Evolutionary conservation across 1,140 invertebrate genomes (phyloP), one percentile per base, ranked within the genome.

Genomic region (Psix sp.): DNA sequence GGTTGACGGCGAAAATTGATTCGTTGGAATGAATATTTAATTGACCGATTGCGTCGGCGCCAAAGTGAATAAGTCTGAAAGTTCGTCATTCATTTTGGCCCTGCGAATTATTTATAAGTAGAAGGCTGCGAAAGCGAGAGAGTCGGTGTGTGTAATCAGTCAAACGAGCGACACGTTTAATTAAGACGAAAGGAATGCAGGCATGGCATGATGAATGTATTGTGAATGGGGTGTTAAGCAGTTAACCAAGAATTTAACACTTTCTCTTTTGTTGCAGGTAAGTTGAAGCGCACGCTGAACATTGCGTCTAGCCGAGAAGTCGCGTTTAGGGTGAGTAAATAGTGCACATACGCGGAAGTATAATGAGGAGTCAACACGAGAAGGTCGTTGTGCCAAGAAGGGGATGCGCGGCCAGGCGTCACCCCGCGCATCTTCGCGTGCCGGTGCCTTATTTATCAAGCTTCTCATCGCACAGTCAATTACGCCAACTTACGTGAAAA

Each of bases 281-380:
- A 85, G 82, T 74, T 36, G 2, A 66, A 76, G 15, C 21, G 16
- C 17, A 20, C 9, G 20, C 46, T 45, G 46, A 68, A 51, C 36
- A 20, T 65, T 63, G 26, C 7, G 40, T 51, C 42, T 59, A 26
- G 71, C 35, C 17, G 43, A 15, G 14, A 65, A 70, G 65, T 79
- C 75, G 71, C 70, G 79, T 81, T 82, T 75, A 74, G 77, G 71
- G 83, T 82, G 80, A 83, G 83, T 83, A 85, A 86, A 85, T 81
- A 82, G 73, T 60, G 77, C 67, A 74, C 79, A 84, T 79, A 65
- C 76, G 76, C 75, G 75, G 74, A 76, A 76, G 78, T 77, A 79
- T 84, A 86, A 84, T 84, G 84, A 86, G 79, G 80, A 80, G 80
- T 78, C 80, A 76, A 83, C 82, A 82, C 70, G 71, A 77, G 65